phyloP scores from a whole-genome alignment of 2,113 vertebrate species.

The Danio rerio region GRCz12tu NC_133181.1:40802501-40803000 shows the following conservation, averaged over 20 bases:
- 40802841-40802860: not conserved
- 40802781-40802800: constrained; percentile 38
- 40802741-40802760: constrained; percentile 35
- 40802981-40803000: not conserved
- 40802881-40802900: constrained; percentile 33
- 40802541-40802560: no score
- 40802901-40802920: constrained; percentile 37
- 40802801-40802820: constrained; percentile 52
- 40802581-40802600: no score
- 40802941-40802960: constrained; percentile 19
- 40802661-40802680: not conserved
- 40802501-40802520: no score
- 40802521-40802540: no score
- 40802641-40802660: not conserved
- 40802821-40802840: constrained; percentile 28
- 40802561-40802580: no score
- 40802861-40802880: constrained; percentile 6
- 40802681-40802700: not conserved
- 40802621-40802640: no score
- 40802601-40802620: no score
- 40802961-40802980: constrained; percentile 19
- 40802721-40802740: constrained; percentile 6
- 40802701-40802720: constrained; percentile 23
- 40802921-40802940: constrained; percentile 25
- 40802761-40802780: constrained; percentile 30